Conservation (phyloP, 2,113 vertebrate genomes). For the Todiramphus saurophagus region DNA sequence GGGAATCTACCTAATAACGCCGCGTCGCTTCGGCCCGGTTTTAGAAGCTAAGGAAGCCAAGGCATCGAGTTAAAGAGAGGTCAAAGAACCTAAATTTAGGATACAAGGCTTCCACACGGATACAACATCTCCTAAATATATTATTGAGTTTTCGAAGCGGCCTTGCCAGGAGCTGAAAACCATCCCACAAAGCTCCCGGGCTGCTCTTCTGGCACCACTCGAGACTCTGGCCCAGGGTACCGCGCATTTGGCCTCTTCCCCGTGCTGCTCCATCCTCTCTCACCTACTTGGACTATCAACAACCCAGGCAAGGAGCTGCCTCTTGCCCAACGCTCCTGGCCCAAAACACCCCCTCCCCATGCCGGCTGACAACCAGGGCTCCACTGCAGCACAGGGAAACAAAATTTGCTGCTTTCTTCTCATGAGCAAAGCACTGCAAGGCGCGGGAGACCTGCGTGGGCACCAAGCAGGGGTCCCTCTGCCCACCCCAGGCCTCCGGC, state of each 20-base stretch:
- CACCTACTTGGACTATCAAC: fast-evolving
- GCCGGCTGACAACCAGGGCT: neutral
- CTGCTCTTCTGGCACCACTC: neutral
- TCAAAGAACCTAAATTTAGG: neutral
- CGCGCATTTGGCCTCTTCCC: fast-evolving
- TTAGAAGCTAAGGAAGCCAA: neutral
- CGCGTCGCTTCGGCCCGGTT: fast-evolving
- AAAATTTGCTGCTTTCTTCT: fast-evolving
- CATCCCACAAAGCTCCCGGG: fast-evolving
- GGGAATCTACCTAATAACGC: neutral
- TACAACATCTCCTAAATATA: neutral
- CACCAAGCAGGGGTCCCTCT: neutral
- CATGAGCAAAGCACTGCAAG: fast-evolving
- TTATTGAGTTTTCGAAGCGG: neutral
- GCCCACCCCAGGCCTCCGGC: fast-evolving
- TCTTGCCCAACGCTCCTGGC: fast-evolving
- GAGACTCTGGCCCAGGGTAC: neutral
- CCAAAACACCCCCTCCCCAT: fast-evolving
- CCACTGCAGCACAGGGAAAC: fast-evolving
- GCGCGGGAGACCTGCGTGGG: fast-evolving
- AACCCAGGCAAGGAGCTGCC: fast-evolving
- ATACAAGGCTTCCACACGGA: neutral
- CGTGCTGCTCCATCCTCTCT: neutral
- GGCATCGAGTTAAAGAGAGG: neutral
- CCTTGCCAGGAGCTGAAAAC: neutral